Base-by-base conservation (phyloP, 2,113 vertebrate species). In the Pterocles orientalis region DNA sequence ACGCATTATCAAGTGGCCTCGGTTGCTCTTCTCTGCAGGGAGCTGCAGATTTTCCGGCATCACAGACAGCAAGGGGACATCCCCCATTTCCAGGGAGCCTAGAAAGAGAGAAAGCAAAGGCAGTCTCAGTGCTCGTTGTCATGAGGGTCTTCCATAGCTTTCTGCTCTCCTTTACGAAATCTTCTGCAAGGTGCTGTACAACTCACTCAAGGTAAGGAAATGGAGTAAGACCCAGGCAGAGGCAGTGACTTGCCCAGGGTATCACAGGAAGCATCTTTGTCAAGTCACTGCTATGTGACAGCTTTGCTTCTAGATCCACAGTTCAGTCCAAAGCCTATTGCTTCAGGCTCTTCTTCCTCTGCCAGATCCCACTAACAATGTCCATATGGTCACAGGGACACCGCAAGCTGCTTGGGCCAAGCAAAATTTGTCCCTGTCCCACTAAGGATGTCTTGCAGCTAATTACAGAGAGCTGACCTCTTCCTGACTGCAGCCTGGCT, bases 51-150 rank as follows among this genome's bases (percentile, higher is more conserved):
- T 96, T 91, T 98, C 98, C 7, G 98, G 94, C 39, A 98, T 95
- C 93, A 99, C 97, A 31, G 99, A 99, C 50, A 99, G 96, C 96
- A 99, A 97, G 34, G 98, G 98, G 28, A 98, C 98, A 19, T 99
- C 99, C 5, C 98, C 97, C 43, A 98, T 96, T 88, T 98, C 98
- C 91, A 97, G 82, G 1, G 97, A 95, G 79, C 96, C 98, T 98
- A 80, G 51, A 61, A 51, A 89, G 3, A 94, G 28, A 95, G 60
- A 95, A 90, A 78, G 18, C 50, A 94, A 88, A 89, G 54, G 43
- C 7, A 56, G 62, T 24, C 39, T 92, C 66, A 94, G 88, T 18
- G 33, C 28, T 65, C 70, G 60, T 39, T 57, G 21, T 41, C 39
- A 56, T 3, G 13, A 50, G 14, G 26, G 23, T 43, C 33, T 72